phyloP scores from a whole-genome alignment of 2,113 vertebrate genomes.

The Hippopotamus amphibius region DNA sequence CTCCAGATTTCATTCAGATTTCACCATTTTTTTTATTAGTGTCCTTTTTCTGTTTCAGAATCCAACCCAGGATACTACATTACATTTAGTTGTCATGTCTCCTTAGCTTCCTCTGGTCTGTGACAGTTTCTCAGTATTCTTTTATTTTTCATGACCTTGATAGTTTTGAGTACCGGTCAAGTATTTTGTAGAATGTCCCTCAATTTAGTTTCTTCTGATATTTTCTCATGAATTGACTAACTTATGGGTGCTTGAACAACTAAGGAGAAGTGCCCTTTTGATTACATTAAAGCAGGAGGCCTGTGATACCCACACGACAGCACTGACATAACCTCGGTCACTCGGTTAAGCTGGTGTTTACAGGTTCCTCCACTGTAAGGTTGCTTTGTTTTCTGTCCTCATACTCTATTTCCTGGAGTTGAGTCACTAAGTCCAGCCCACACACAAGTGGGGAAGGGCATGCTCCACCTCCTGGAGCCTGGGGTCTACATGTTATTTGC shows the following conservation, averaged over 20 bases:
- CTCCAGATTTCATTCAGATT: not conserved
- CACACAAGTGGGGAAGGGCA: not conserved
- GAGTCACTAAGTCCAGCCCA: not conserved
- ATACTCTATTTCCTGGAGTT: not conserved
- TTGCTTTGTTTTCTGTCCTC: not conserved
- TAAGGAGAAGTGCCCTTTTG: not conserved
- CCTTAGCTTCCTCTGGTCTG: not conserved
- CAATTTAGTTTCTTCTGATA: not conserved
- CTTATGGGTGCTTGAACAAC: not conserved
- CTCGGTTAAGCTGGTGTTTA: not conserved
- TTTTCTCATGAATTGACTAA: not conserved
- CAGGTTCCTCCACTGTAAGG: not conserved
- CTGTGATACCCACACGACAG: not conserved
- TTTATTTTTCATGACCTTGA: not conserved
- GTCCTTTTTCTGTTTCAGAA: not conserved
- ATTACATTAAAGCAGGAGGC: not conserved
- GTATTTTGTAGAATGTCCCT: not conserved
- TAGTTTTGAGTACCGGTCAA: not conserved
- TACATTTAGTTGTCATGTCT: not conserved
- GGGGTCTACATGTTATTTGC: not conserved
- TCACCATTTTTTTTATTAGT: not conserved
- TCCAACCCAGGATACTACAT: not conserved
- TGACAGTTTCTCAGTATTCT: not conserved
- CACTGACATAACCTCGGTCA: not conserved
- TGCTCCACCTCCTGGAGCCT: not conserved